Percentiles rank a stretch among this genome's conserved stretches.
Conservation (phyloP, 2,113 vertebrate genomes). For the Tragelaphus buxtoni region DNA sequence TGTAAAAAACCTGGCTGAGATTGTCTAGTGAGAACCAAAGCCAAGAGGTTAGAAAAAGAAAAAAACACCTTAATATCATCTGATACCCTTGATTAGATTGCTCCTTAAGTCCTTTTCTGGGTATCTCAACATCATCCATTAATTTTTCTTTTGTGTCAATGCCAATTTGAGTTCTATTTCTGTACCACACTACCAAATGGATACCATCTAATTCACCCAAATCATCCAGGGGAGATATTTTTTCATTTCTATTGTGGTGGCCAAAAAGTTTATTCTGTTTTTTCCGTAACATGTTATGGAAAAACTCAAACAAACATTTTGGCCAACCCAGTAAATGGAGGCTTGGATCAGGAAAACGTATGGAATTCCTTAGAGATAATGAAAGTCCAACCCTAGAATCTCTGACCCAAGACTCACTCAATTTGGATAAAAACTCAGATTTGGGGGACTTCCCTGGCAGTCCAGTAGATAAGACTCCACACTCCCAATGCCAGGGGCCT, state of each 20-base stretch:
- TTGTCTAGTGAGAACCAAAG: neutral
- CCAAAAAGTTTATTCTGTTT: neutral
- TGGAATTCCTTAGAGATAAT: neutral
- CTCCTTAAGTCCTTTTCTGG: neutral
- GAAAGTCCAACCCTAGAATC: neutral
- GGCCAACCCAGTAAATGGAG: neutral
- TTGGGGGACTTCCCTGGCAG: neutral
- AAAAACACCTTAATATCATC: neutral
- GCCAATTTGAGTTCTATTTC: neutral
- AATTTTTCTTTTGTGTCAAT: neutral
- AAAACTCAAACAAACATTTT: neutral
- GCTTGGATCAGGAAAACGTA: neutral
- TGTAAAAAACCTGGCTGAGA: neutral
- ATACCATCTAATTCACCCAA: neutral
- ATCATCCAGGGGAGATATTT: neutral
- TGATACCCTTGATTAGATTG: neutral
- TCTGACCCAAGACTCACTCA: neutral
- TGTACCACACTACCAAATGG: neutral
- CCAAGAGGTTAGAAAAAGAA: neutral
- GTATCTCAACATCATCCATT: neutral
- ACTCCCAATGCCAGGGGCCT: neutral
- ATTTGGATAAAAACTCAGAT: neutral
- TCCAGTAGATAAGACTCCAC: neutral
- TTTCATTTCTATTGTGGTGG: neutral
- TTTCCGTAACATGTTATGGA: neutral